These are phyloP conservation scores for Frankliniella intonsa DNA, from an alignment of 2,888 invertebrate species.

Conservation along the genomic window DNA sequence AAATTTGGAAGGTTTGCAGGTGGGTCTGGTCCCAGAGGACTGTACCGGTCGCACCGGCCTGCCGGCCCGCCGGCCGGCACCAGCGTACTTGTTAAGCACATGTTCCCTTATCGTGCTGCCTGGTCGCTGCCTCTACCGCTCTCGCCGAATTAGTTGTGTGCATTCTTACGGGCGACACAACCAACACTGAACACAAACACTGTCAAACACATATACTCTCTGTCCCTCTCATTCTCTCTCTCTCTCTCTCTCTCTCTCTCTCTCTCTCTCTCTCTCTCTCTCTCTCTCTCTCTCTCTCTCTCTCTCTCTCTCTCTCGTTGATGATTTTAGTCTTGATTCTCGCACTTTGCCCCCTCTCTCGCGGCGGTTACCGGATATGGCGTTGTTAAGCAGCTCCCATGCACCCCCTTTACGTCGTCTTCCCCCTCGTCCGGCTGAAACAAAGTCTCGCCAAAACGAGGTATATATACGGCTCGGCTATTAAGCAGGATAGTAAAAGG, in stretches of 20 bases:
- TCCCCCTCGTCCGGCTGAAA: not conserved
- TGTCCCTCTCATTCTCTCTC: not conserved
- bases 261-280: not conserved
- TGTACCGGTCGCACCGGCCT: not conserved
- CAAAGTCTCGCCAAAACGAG: not conserved
- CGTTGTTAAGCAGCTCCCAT: too few relatives aligned
- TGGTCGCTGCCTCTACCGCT: not conserved
- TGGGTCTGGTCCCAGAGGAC: not conserved
- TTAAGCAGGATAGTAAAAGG: too few relatives aligned
- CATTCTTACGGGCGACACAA: slow-evolving; percentile 1
- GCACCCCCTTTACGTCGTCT: not conserved
- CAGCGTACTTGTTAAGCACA: slow-evolving; percentile 16
- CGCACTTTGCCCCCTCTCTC: too few relatives aligned
- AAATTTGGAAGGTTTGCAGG: too few relatives aligned
- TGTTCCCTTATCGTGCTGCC: slow-evolving; percentile 19
- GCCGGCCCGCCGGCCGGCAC: not conserved
- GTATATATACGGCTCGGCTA: too few relatives aligned
- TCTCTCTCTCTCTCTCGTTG: not conserved
- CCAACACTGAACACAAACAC: not conserved
- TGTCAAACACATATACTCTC: not conserved
- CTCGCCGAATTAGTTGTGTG: slow-evolving; percentile 20
- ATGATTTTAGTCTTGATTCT: not conserved
- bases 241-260: not conserved
- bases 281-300: not conserved
- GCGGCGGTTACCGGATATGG: too few relatives aligned